Conservation (phyloP, 2,113 vertebrate species). For the Todiramphus saurophagus region DNA sequence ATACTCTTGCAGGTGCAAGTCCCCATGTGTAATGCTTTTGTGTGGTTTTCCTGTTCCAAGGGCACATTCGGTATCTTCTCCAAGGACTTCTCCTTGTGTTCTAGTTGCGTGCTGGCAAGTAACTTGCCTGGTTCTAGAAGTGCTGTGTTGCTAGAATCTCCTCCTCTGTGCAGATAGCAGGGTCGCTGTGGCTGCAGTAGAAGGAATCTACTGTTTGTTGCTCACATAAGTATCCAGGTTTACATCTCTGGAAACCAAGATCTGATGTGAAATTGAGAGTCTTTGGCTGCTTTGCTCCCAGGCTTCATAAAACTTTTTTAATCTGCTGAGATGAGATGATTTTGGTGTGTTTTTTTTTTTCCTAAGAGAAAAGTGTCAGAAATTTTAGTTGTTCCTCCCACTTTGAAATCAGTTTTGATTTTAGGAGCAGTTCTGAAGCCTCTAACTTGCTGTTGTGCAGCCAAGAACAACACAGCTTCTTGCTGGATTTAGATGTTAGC, state of each 20-base stretch:
- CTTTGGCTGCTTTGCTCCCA: neutral
- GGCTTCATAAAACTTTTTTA: neutral
- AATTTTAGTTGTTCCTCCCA: neutral
- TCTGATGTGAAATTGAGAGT: neutral
- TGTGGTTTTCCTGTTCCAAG: neutral
- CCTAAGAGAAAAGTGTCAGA: neutral
- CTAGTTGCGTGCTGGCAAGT: neutral
- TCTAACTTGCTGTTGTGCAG: neutral
- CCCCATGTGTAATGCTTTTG: neutral
- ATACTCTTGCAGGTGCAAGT: neutral
- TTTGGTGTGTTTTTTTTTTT: neutral
- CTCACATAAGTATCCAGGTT: neutral
- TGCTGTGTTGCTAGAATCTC: neutral
- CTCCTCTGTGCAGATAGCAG: neutral
- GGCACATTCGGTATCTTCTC: neutral
- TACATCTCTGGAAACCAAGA: neutral
- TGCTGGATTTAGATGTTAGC: neutral
- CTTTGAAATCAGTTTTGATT: neutral
- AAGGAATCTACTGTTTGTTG: neutral
- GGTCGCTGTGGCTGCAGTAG: neutral
- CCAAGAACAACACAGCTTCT: neutral
- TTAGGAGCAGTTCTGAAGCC: neutral
- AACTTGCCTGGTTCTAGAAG: neutral
- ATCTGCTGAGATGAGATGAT: neutral
- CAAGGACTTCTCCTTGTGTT: neutral